Percentiles rank a stretch among this genome's conserved stretches.
Conservation (phyloP, 2,113 vertebrate species). For the Holacanthus passer region DNA sequence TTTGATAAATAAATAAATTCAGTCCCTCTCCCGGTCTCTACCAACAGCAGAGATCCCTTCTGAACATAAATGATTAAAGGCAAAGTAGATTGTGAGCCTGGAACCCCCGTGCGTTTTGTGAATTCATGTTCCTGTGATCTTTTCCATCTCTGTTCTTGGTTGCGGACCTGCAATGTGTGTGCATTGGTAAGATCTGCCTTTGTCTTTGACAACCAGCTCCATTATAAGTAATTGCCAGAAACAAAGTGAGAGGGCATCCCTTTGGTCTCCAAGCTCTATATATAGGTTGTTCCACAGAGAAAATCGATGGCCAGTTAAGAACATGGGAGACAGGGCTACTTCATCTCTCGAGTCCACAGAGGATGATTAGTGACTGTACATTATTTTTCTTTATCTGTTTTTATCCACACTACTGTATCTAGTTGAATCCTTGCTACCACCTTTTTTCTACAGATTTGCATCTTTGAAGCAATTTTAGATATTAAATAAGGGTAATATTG, state of each 20-base stretch:
- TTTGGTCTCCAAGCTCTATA: conserved; percentile 90
- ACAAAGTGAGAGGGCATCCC: conserved; percentile 89
- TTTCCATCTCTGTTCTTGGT: conserved; percentile 80
- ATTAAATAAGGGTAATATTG: conserved; percentile 1
- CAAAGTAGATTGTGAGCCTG: conserved; percentile 16
- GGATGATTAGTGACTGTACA: conserved; percentile 54
- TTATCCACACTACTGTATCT: conserved; percentile 18
- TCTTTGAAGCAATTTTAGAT: conserved; percentile 3
- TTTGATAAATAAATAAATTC: conserved; percentile 69
- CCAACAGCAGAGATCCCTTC: conserved; percentile 43
- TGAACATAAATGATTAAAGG: conserved; percentile 58
- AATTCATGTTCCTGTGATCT: conserved; percentile 59
- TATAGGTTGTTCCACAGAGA: conserved; percentile 92
- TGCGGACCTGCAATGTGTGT: conserved; percentile 85
- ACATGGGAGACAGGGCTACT: conserved; percentile 88
- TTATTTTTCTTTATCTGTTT: conserved; percentile 30
- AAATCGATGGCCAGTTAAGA: conserved; percentile 84
- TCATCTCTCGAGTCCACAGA: conserved; percentile 85
- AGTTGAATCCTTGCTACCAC: neutral
- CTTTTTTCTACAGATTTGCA: conserved; percentile 6
- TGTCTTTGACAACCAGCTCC: conserved; percentile 88
- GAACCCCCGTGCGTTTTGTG: conserved; percentile 39
- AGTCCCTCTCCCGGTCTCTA: neutral
- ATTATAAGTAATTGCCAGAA: conserved; percentile 93
- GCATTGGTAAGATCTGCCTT: conserved; percentile 89